A percentile compares a stretch with the other conserved stretches of the same genome.
Conservation (phyloP, 2,113 vertebrate species). For the Brachionichthys hirsutus region DNA sequence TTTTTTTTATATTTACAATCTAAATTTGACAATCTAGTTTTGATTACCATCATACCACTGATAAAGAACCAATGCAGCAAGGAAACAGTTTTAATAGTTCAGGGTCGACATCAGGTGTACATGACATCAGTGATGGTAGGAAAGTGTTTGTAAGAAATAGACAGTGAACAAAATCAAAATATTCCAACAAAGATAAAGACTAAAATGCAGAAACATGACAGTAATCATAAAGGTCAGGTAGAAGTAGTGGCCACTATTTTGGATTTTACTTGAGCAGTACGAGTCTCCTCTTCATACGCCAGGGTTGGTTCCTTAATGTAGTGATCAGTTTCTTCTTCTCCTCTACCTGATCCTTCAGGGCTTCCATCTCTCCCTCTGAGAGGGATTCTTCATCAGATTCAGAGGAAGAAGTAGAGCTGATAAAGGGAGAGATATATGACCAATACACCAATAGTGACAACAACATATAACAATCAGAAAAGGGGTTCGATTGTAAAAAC, state of each 20-base stretch:
- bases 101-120: conserved; percentile 50
- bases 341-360: conserved; percentile 90
- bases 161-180: background rate
- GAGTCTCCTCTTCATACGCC: conserved; percentile 93
- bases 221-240: too few relatives aligned
- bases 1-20: too few relatives aligned
- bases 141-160: background rate
- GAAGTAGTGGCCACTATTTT: background rate
- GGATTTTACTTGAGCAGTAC: conserved; percentile 82
- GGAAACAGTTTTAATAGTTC: conserved; percentile 33
- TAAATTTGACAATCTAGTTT: too few relatives aligned
- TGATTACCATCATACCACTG: background rate
- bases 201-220: too few relatives aligned
- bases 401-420: conserved; percentile 76
- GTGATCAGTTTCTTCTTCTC: conserved; percentile 94
- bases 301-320: conserved; percentile 90
- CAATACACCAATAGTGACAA: background rate
- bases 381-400: conserved; percentile 81
- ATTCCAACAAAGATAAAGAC: too few relatives aligned
- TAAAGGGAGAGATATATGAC: conserved; percentile 50
- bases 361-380: conserved; percentile 85
- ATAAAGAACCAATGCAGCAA: conserved; percentile 15
- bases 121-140: conserved; percentile 50
- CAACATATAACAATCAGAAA: background rate
- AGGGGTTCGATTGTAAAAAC: too few relatives aligned